phyloP scores from a whole-genome alignment of 2,888 invertebrate genomes.

The Quadroppia sp. region DNA sequence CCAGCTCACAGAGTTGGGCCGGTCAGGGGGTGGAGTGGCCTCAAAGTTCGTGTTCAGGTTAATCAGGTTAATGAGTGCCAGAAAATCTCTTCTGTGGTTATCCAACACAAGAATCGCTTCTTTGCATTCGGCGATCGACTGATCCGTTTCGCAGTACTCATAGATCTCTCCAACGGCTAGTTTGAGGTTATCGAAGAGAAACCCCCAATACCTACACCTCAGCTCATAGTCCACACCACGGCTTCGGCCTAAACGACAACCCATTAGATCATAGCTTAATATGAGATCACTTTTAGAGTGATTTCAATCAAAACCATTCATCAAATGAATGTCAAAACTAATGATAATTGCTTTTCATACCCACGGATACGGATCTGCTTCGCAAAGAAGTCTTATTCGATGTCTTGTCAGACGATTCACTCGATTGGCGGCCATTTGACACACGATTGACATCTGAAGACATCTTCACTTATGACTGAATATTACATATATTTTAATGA shows the following conservation, averaged over 20 bases:
- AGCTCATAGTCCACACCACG: constrained; percentile 59
- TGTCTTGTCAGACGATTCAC: background rate
- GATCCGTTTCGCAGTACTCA: constrained; percentile 89
- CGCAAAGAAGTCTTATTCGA: background rate
- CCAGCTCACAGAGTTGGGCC: constrained; percentile 86
- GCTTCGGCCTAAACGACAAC: constrained; percentile 23
- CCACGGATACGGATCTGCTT: background rate
- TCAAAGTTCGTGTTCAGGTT: constrained; percentile 90
- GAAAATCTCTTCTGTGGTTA: constrained; percentile 89
- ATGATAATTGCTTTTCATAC: background rate
- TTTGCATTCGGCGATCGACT: constrained; percentile 83
- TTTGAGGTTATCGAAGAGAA: constrained; percentile 87
- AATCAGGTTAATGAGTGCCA: constrained; percentile 87
- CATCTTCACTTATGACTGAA: too few relatives aligned
- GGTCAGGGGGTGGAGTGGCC: constrained; percentile 73
- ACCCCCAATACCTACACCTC: constrained; percentile 89
- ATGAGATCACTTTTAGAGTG: background rate
- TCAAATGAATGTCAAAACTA: background rate
- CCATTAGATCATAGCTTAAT: background rate
- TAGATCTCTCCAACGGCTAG: constrained; percentile 91
- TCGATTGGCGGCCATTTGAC: too few relatives aligned
- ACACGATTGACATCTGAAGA: too few relatives aligned
- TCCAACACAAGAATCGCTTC: constrained; percentile 91
- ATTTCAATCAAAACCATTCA: too few relatives aligned
- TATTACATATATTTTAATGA: too few relatives aligned